Evolutionary conservation across 2,797 vertebrate genomes (phyloP), one percentile per base, ranked within the genome.

Genomic region (Neoniphon sammara): DNA sequence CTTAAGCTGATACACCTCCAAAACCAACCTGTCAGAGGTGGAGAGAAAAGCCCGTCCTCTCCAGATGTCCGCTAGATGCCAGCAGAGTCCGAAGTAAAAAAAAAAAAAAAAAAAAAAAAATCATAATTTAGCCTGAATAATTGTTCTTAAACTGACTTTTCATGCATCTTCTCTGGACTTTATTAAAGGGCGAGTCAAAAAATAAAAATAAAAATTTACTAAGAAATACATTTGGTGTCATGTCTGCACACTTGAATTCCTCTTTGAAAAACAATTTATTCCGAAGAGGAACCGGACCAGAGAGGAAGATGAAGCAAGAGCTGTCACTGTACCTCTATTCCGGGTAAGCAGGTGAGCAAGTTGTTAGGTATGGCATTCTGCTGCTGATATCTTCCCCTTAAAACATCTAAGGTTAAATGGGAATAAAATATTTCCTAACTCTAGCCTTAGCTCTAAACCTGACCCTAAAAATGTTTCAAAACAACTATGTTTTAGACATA

Each of bases 271-370:
- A 12, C 0, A 42, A 14, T 42, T 42, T 42, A 42, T 11, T 42
- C 39, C 39, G 12, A 15, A 9, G 7, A 36, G 9, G 34, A 36
- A 36, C 34, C 39, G 12, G 39, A 12, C 12, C 39, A 15, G 39
- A 42, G 39, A 12, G 2, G 1, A 14, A 2, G 0, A 66, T 30
- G 2, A 12, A 0, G 0, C n/a, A 11, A 30, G 70, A 84, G 1
- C 2, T 47, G 77, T 66, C 83, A 87, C 84, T 80, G 68, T 63
- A 56, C 0, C 65, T 0, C 31, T 66, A 71, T 82, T 68, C 23
- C 6, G 8, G 5, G 4, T 12, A 25, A n/a, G 39, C 39, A 42
- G 39, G 7, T 6, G 34, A 7, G 9, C 7, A 36, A 36, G 34
- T 42, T 42, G 39, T 4, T 12, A 42, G 11, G 11, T 20, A 3